Evolutionary conservation across 2,113 vertebrate genomes (phyloP).

Genomic region (Abramis brama): DNA sequence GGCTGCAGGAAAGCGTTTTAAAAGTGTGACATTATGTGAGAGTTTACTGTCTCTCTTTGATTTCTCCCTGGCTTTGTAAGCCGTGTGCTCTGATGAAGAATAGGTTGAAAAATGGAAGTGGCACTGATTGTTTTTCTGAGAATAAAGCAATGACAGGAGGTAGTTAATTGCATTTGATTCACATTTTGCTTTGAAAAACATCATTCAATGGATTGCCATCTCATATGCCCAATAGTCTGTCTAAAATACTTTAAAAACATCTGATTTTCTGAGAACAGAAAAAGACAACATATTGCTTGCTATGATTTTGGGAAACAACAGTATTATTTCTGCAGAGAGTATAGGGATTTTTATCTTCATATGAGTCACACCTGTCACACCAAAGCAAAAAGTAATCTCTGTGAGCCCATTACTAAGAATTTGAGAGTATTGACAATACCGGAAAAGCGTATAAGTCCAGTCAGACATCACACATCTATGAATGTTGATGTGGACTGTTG

Average conservation of each 20-base stretch:
- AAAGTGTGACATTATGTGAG: neutral
- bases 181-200: neutral
- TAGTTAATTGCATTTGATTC: conserved; percentile 19
- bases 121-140: neutral
- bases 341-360: neutral
- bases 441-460: conserved; percentile 3
- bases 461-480: conserved; percentile 12
- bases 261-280: neutral
- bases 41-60: conserved; percentile 13
- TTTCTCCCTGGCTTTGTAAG: neutral
- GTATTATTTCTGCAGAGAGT: conserved; percentile 4
- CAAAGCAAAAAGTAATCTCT: conserved; percentile 27
- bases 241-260: neutral
- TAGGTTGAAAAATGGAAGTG: neutral
- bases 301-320: neutral
- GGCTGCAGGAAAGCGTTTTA: neutral
- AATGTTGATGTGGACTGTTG: conserved; percentile 6
- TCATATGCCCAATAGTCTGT: neutral
- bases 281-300: neutral
- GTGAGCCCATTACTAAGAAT: neutral
- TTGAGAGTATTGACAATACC: neutral
- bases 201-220: neutral
- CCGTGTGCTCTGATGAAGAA: neutral
- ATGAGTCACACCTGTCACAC: conserved; percentile 20
- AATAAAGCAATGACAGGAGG: neutral